These are phyloP conservation scores for Calameuta filiformis DNA, from an alignment of 2,888 invertebrate species.

Conservation along the genomic window DNA sequence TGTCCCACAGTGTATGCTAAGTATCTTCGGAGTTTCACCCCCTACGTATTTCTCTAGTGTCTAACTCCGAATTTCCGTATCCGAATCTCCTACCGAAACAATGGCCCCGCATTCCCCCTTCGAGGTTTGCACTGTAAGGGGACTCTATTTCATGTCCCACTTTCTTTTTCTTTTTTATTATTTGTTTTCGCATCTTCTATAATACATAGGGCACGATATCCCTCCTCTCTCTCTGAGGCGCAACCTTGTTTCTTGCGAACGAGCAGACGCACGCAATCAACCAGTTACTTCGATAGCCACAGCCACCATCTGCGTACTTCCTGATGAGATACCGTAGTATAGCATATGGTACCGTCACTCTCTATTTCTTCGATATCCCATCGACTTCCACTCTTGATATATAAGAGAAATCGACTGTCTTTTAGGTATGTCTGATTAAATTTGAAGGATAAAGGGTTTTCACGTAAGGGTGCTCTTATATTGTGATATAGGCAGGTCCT, in stretches of 20 bases:
- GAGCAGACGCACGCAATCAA: conserved; percentile 37
- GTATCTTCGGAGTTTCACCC: background rate
- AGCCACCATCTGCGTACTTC: conserved; percentile 34
- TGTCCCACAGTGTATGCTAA: background rate
- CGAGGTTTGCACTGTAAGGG: background rate
- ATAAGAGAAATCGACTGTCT: background rate
- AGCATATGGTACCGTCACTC: background rate
- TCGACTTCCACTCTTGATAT: background rate
- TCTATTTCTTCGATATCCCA: background rate
- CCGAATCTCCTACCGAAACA: background rate
- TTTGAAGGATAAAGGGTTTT: background rate
- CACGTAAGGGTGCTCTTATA: background rate
- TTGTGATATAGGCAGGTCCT: background rate
- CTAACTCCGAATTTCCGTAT: background rate
- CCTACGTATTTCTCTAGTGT: background rate
- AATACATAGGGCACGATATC: background rate
- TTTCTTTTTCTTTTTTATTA: background rate
- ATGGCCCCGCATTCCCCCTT: background rate
- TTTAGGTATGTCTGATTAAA: background rate
- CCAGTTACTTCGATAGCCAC: conserved; percentile 42
- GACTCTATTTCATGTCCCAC: background rate
- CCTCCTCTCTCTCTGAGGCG: background rate
- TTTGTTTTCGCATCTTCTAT: background rate
- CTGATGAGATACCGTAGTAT: conserved; percentile 20
- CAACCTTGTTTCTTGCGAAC: background rate